Evolutionary conservation across 1,140 invertebrate species (phyloP), one percentile per base, ranked within the genome.

Genomic region (Plectrocnemia conspersa): DNA sequence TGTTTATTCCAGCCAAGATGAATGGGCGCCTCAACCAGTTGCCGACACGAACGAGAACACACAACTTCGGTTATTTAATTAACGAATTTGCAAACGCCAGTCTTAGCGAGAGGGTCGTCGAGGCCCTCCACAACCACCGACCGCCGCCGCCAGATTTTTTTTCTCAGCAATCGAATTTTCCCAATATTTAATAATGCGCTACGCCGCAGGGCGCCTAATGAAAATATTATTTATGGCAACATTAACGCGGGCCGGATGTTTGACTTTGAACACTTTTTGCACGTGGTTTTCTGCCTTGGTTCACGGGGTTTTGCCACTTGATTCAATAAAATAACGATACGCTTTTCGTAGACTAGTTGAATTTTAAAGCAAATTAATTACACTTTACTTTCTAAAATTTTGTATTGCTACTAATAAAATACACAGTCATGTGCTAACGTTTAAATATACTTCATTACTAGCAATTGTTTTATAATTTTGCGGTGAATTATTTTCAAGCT

Each of bases 81-180:
- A 48, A 24, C n/a, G 46, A 48, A 48, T 48, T 48, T 35, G 46
- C 46, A 48, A 48, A 48, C n/a, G 46, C 25, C 36, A 19, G 42
- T 45, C 42, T 45, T 25, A 22, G 38, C 13, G 4, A 19, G 38
- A 4, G 38, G n/a, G 5, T 7, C 7, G 16, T 7, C 15, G 35
- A 16, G 6, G 35, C 7, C 9, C 38, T 18, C 21, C 42, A 23
- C 11, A 45, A 45, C 35, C 18, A 6, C 10, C 35, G 13, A 45
- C 42, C 42, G 18, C 21, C 42, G 21, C 35, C 35, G 5, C 35
- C 35, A 38, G 10, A 7, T 38, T 16, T 38, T 16, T 16, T 29
- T 29, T 29, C n/a, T 23, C 42, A 23, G 10, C 18, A 45, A 45
- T 45, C 42, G 42, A 45, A 45, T 45, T 45, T 45, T n/a, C 42